Evolutionary conservation across 2,797 vertebrate genomes (phyloP), one percentile per base, ranked within the genome.

Genomic region (Cuniculus paca): DNA sequence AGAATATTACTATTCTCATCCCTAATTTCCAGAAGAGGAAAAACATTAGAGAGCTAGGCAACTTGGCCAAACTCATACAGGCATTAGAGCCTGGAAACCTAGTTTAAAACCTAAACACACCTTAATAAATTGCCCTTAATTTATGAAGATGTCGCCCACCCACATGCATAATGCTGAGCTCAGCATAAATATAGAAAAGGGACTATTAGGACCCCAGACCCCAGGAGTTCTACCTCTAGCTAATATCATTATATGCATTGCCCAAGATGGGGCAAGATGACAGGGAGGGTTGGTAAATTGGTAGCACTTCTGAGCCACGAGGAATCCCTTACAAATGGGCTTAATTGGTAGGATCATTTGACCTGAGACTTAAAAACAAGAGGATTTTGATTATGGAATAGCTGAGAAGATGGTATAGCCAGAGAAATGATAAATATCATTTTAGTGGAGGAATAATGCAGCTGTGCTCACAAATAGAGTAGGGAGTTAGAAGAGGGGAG

Each of bases 1-100:
- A 68, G 65, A n/a, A n/a, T n/a, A n/a, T n/a, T n/a, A n/a, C n/a
- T n/a, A n/a, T n/a, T n/a, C 50, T 70, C 74, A 72, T 56, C 50
- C 24, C 48, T 74, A 79, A 75, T 91, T 80, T 84, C 42, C 70
- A 95, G 52, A 82, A 77, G 22, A 95, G 31, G 52, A 36, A 54
- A 86, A 91, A 39, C 28, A 63, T 68, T 34, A 26, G 54, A 61
- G 22, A 75, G 42, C 54, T 82, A 88, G 54, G 13, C 63, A 81
- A 65, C 17, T 26, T 42, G 34, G 20, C 58, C 87, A 50, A 87
- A 90, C n/a, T 65, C 77, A 79, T 39, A 52, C 3, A 52, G 13
- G 45, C 16, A 5, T 24, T 61, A 6, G 58, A 19, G 28, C 22
- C 22, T 48, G 63, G 12, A 13, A 45, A 10, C 12, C 56, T 68